Evolutionary conservation across 2,888 invertebrate genomes (phyloP), one percentile per base, ranked within the genome.

Genomic region (Acleris cristana): DNA sequence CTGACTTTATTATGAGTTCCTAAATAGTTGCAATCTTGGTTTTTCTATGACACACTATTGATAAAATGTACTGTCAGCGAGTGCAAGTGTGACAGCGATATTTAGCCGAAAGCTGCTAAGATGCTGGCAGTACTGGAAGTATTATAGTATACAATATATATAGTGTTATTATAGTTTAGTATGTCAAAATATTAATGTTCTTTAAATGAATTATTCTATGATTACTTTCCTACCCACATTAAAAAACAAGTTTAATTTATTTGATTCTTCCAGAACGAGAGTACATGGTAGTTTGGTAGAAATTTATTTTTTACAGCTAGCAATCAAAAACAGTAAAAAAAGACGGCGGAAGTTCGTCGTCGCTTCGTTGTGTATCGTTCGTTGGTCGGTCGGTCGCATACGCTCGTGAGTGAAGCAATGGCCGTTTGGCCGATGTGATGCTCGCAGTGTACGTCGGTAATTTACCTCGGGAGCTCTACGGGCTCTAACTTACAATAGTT

Each of bases 291-390:
- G 23, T 19, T 30, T 52, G 18, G 61, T 30, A 61, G 60, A 60
- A 60, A 40, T 10, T 4, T 16, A 21, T 48, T 53, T 49, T 19
- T 49, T 19, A 2, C 2, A 5, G 5, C 26, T 62, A 48, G 58
- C 58, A 63, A 63, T 40, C n/a, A 23, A 12, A 19, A 23, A 40
- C 30, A 6, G 57, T 58, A 58, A 61, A 53, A 48, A 62, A 40
- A 16, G 61, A 67, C 67, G 63, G 62, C 67, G 67, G 62, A 67
- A 63, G 67, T 67, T 63, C 67, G 49, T 67, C 67, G 67, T 67
- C 59, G 57, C 40, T 48, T 53, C 54, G 59, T 67, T 53, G 56
- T 63, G 40, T 55, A 61, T 56, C 63, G 56, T 64, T 48, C 52
- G 48, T 58, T 18, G 45, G 58, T 48, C 58, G 21, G 59, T 65